phyloP scores from a whole-genome alignment of 1,140 invertebrate genomes.

The Archegozetes longisetosus region DNA sequence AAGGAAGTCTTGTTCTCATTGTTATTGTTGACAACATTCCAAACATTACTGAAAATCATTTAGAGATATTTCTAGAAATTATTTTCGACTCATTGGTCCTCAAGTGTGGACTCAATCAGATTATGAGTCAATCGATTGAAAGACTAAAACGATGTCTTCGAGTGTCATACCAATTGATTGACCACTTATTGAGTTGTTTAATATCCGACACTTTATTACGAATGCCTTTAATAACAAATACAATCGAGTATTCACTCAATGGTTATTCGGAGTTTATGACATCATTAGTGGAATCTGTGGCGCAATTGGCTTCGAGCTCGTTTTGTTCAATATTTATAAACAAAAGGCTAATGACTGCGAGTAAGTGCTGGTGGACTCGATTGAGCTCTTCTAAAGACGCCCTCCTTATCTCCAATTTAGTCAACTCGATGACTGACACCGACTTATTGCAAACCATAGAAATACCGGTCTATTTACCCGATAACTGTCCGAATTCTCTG shows the following conservation, averaged over 20 bases:
- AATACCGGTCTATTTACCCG: slow-evolving; percentile 13
- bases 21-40: neutral
- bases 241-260: neutral
- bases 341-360: slow-evolving; percentile 7
- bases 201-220: neutral
- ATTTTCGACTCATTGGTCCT: slow-evolving; percentile 9
- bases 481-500: slow-evolving; percentile 6
- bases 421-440: slow-evolving; percentile 6
- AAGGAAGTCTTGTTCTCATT: slow-evolving; percentile 12
- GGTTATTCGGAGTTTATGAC: neutral
- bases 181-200: slow-evolving; percentile 13
- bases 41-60: neutral
- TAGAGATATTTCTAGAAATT: slow-evolving; percentile 9
- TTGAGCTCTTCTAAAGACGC: slow-evolving; percentile 1
- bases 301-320: slow-evolving; percentile 3
- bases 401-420: slow-evolving; percentile 1
- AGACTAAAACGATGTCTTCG: slow-evolving; percentile 11
- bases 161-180: slow-evolving; percentile 7
- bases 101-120: slow-evolving; percentile 1
- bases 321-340: slow-evolving; percentile 9
- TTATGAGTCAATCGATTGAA: slow-evolving; percentile 7
- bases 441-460: slow-evolving; percentile 1
- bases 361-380: slow-evolving; percentile 14
- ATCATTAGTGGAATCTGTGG: neutral
- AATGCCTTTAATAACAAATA: neutral